A percentile compares a stretch with the other conserved stretches of the same genome.
Conservation (phyloP, 2,113 vertebrate species). For the Rana temporaria region DNA sequence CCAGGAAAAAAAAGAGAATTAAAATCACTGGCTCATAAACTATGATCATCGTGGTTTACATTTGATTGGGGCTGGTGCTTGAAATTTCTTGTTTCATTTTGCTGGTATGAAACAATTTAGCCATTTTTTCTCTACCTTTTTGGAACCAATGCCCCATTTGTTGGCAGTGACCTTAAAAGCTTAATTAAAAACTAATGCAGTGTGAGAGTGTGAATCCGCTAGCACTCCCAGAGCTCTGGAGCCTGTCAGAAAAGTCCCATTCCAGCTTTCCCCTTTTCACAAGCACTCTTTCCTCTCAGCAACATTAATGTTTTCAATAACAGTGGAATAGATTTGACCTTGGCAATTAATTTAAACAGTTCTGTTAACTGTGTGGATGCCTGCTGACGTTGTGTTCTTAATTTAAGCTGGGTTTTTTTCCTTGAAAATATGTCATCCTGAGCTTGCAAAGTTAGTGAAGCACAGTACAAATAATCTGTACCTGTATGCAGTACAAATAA, state of each 20-base stretch:
- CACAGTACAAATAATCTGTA: too few relatives aligned
- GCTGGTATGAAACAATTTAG: constrained; percentile 39
- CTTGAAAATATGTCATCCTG: too few relatives aligned
- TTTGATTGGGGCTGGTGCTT: constrained; percentile 28
- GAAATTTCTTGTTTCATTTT: constrained; percentile 36
- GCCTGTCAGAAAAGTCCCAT: constrained; percentile 68
- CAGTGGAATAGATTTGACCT: constrained; percentile 73
- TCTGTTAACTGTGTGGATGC: constrained; percentile 1
- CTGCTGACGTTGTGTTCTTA: not conserved
- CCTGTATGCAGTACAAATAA: too few relatives aligned
- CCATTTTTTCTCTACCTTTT: not conserved
- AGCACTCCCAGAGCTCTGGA: constrained; percentile 64
- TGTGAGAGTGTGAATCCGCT: constrained; percentile 65
- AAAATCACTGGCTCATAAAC: constrained; percentile 45
- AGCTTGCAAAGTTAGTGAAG: too few relatives aligned
- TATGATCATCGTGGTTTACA: constrained; percentile 26
- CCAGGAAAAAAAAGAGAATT: constrained; percentile 24
- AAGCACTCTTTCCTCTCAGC: constrained; percentile 66
- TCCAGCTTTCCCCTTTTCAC: constrained; percentile 59
- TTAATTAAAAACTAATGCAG: constrained; percentile 77
- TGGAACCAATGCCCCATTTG: constrained; percentile 64
- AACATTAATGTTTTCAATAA: constrained; percentile 75
- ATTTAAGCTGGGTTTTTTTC: too few relatives aligned
- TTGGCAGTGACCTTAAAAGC: constrained; percentile 71
- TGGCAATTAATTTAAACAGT: constrained; percentile 67